These are phyloP conservation scores for Gorilla gorilla DNA, from an alignment of 2,113 vertebrate genomes.

Conservation along the genomic window DNA sequence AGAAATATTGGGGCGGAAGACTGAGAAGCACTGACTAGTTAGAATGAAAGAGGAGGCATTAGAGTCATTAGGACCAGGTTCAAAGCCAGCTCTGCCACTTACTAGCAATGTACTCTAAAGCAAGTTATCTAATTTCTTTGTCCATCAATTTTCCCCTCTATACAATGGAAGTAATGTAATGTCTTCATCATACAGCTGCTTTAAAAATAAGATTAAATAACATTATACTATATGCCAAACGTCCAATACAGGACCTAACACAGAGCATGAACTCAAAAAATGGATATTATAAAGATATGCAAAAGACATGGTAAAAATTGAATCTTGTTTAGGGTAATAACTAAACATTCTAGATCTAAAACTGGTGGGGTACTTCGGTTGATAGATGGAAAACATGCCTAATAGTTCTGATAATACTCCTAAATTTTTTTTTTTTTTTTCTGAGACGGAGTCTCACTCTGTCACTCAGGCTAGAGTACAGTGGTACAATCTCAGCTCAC, in stretches of 20 bases:
- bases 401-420: slow-evolving; percentile 24
- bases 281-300: background rate
- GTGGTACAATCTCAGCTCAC: too few species aligned
- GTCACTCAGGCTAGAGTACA: too few species aligned
- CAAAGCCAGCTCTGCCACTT: background rate
- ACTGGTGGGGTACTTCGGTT: background rate
- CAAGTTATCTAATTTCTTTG: background rate
- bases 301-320: background rate
- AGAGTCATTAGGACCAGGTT: background rate
- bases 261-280: slow-evolving; percentile 7
- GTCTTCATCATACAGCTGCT: background rate
- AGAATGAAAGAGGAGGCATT: background rate
- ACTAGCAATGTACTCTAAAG: background rate
- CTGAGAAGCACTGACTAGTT: background rate
- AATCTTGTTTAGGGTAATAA: background rate
- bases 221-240: background rate
- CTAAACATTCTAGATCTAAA: slow-evolving; percentile 23
- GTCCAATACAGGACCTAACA: background rate
- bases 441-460: too few species aligned
- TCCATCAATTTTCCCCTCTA: background rate
- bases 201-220: background rate
- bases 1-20: background rate
- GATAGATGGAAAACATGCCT: background rate
- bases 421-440: background rate
- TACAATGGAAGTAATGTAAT: background rate